Conservation (phyloP, 2,113 vertebrate species). For the Ciconia stormi region DNA sequence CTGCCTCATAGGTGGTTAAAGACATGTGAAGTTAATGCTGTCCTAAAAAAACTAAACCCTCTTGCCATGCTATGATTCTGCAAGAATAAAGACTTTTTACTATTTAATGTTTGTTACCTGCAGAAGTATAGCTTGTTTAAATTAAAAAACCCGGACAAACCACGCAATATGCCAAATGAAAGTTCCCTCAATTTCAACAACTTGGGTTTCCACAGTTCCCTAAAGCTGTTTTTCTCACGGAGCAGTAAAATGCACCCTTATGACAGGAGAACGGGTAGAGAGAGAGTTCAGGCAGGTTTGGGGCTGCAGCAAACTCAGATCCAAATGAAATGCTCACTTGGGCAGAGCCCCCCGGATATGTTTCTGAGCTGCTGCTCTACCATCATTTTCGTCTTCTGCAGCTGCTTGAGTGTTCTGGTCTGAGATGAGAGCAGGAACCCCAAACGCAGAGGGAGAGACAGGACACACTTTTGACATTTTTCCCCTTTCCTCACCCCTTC, state of each 20-base stretch:
- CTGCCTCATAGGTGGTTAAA: not conserved
- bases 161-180: not conserved
- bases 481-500: not conserved
- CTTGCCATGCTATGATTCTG: not conserved
- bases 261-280: not conserved
- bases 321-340: not conserved
- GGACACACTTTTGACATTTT: not conserved
- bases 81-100: not conserved
- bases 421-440: not conserved
- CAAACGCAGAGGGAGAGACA: not conserved
- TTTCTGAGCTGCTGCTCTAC: not conserved
- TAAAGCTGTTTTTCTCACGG: not conserved
- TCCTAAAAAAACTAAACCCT: not conserved
- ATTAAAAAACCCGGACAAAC: not conserved
- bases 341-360: not conserved
- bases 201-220: not conserved
- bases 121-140: not conserved
- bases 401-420: not conserved
- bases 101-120: not conserved
- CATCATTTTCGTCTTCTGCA: not conserved
- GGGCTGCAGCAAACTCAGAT: not conserved
- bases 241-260: not conserved
- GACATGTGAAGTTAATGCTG: not conserved
- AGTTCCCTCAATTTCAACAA: not conserved
- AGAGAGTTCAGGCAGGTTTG: not conserved